A percentile compares a stretch with the other conserved stretches of the same genome.
phyloP scores from a whole-genome alignment of 2,797 vertebrate species.

The Telmatherina bonti region DNA sequence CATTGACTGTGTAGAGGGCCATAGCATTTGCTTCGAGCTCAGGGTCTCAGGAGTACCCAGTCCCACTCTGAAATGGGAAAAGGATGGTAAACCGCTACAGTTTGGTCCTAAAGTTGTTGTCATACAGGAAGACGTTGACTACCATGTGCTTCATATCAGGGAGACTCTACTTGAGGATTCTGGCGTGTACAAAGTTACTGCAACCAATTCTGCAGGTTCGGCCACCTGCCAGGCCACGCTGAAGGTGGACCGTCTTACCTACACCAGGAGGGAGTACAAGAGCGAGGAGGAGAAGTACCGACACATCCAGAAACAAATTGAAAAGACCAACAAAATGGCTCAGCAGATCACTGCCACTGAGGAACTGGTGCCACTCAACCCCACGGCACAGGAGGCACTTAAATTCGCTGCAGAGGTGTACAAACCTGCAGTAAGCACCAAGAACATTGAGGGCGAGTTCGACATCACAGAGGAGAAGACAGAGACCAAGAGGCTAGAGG shows the following conservation, averaged over 20 bases:
- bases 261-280: conserved; percentile 93
- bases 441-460: conserved; percentile 95
- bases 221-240: conserved; percentile 93
- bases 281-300: conserved; percentile 90
- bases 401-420: conserved; percentile 95
- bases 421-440: conserved; percentile 96
- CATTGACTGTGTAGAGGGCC: conserved; percentile 92
- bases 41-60: conserved; percentile 92
- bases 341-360: conserved; percentile 90
- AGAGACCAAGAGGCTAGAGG: conserved; percentile 89
- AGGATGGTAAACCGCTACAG: conserved; percentile 90
- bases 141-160: conserved; percentile 92
- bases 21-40: conserved; percentile 93
- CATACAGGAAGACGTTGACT: conserved; percentile 92
- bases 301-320: conserved; percentile 92
- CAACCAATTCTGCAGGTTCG: conserved; percentile 93
- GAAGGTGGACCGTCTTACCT: conserved; percentile 93
- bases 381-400: conserved; percentile 94
- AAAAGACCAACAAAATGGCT: conserved; percentile 97
- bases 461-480: conserved; percentile 86
- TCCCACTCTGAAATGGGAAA: conserved; percentile 93
- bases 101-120: conserved; percentile 91
- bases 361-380: conserved; percentile 87
- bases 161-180: conserved; percentile 97
- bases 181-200: conserved; percentile 95